Percentiles rank a stretch among this genome's conserved stretches.
These are phyloP conservation scores for Callocephalon fimbriatum DNA, from an alignment of 2,113 vertebrate genomes.

Conservation along the genomic window DNA sequence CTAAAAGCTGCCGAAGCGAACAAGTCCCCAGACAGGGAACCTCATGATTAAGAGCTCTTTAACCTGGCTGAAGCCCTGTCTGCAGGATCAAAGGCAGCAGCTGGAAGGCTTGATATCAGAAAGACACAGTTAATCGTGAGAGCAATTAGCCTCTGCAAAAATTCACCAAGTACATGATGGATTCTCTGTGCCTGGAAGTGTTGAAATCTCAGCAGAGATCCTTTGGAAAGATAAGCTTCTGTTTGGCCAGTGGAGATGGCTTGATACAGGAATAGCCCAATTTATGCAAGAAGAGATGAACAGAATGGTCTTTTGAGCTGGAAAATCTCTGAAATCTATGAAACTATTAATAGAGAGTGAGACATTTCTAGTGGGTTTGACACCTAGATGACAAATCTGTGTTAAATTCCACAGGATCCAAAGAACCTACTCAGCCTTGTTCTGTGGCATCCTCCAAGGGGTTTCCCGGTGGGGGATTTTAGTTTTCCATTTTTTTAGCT, in stretches of 20 bases:
- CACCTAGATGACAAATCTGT: slow-evolving; percentile 48
- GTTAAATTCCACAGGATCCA: slow-evolving; percentile 38
- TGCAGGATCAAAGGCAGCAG: not conserved
- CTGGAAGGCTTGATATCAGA: not conserved
- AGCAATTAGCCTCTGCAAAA: slow-evolving; percentile 14
- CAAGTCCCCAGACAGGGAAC: not conserved
- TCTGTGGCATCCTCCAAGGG: slow-evolving; percentile 35
- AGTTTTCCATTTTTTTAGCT: not conserved
- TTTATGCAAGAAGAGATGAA: slow-evolving; percentile 12
- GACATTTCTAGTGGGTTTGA: slow-evolving; percentile 33
- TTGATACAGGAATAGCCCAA: not conserved
- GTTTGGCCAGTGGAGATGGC: not conserved
- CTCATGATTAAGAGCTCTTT: not conserved
- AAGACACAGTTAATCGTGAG: not conserved
- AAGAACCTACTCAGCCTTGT: not conserved
- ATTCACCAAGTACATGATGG: not conserved
- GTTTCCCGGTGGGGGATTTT: slow-evolving; percentile 1
- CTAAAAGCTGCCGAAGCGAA: not conserved
- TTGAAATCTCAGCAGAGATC: not conserved
- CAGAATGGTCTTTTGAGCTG: slow-evolving; percentile 40
- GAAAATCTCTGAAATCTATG: slow-evolving; percentile 42
- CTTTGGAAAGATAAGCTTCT: not conserved
- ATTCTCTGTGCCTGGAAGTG: not conserved
- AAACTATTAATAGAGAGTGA: slow-evolving; percentile 57
- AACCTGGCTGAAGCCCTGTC: not conserved